Evolutionary conservation across 2,113 vertebrate genomes (phyloP).

Genomic region (Illadopsis cleaveri): DNA sequence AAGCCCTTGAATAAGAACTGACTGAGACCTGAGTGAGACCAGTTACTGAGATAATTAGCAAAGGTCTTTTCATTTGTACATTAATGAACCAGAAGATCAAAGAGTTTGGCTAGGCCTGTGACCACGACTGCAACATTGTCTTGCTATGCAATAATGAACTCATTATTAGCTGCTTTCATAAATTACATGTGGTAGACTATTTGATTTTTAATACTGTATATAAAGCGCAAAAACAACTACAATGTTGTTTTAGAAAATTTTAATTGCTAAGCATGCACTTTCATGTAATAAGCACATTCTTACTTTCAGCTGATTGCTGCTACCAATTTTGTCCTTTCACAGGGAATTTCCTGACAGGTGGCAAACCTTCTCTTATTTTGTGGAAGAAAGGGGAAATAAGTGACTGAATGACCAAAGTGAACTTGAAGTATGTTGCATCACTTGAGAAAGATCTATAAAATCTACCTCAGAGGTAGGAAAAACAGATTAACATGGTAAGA

Average conservation of each 20-base stretch:
- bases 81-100: constrained; percentile 67
- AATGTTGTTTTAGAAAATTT: constrained; percentile 22
- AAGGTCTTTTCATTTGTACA: constrained; percentile 50
- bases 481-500: background rate
- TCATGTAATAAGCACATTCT: background rate
- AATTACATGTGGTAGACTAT: constrained; percentile 48
- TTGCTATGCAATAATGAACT: constrained; percentile 61
- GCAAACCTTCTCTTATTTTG: background rate
- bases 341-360: constrained; percentile 23
- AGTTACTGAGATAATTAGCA: constrained; percentile 62
- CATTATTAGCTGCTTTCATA: constrained; percentile 58
- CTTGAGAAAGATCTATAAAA: background rate
- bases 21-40: constrained; percentile 59
- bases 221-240: constrained; percentile 26
- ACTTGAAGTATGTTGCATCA: background rate
- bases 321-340: background rate
- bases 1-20: constrained; percentile 57
- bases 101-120: constrained; percentile 37
- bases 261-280: constrained; percentile 21
- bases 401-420: background rate
- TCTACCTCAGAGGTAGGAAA: background rate
- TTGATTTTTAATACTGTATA: constrained; percentile 55
- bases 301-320: background rate
- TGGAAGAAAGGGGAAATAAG: background rate
- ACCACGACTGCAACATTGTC: constrained; percentile 34